phyloP scores from a whole-genome alignment of 92 coral and sea anemone genomes.

The Palythoa grandiflora region DNA sequence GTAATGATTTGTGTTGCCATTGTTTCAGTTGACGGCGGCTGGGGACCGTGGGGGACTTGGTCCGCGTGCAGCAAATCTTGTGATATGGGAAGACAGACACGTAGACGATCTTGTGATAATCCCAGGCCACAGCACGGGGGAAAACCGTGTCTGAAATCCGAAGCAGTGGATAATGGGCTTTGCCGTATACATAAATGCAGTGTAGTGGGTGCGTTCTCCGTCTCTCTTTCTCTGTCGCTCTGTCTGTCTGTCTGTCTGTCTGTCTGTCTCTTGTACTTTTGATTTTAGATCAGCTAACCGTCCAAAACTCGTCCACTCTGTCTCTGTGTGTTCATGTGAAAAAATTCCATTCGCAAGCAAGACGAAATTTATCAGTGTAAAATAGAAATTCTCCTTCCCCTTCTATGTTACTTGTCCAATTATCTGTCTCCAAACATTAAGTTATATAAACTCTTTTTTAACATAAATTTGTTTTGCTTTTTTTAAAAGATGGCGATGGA shows the following conservation, averaged over 20 bases:
- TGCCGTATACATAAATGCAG: constrained; percentile 30
- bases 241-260: too few species aligned
- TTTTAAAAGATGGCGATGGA: not conserved
- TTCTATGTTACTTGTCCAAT: not conserved
- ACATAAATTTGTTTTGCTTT: not conserved
- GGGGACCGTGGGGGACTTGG: constrained; percentile 43
- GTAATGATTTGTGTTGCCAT: not conserved
- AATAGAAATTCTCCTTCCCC: too few species aligned
- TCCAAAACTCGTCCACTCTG: not conserved
- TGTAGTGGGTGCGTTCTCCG: not conserved
- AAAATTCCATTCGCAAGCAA: too few species aligned
- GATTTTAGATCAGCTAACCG: too few species aligned
- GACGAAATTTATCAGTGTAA: too few species aligned
- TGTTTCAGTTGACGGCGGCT: constrained; percentile 46
- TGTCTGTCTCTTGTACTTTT: not conserved
- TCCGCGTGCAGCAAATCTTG: constrained; percentile 26
- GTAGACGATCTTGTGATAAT: constrained; percentile 11
- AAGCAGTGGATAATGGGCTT: not conserved
- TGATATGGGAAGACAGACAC: constrained; percentile 26
- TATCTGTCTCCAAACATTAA: not conserved
- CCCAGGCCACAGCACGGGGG: constrained; percentile 30
- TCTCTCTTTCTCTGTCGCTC: not conserved
- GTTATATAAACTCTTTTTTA: not conserved
- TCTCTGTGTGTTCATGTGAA: not conserved
- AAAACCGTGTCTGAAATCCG: constrained; percentile 10